phyloP scores from a whole-genome alignment of 1,140 invertebrate species.

The Anthonomus grandis region DNA sequence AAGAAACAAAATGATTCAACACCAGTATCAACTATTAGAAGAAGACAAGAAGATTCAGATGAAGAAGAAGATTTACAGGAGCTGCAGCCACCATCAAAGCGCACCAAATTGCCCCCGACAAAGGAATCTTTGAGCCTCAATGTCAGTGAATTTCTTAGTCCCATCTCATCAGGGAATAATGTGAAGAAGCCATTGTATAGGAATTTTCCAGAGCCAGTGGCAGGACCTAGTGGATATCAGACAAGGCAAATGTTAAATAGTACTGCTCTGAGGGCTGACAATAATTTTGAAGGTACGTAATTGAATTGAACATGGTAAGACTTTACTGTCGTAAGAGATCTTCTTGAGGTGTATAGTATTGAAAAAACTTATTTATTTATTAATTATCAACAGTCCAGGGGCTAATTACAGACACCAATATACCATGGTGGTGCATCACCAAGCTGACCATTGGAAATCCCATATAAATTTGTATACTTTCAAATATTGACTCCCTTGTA shows the following conservation, averaged over 20 bases:
- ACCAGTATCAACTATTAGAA: slow-evolving; percentile 31
- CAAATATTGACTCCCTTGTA: too few species aligned
- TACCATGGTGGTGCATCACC: too few species aligned
- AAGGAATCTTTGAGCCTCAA: slow-evolving; percentile 26
- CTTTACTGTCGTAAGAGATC: too few species aligned
- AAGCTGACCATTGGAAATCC: too few species aligned
- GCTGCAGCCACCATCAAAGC: slow-evolving; percentile 51
- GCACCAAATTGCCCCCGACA: slow-evolving; percentile 38
- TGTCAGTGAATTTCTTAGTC: slow-evolving; percentile 16
- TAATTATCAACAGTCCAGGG: too few species aligned
- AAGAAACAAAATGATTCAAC: slow-evolving; percentile 44
- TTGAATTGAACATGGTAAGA: slow-evolving; percentile 2
- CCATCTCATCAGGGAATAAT: slow-evolving; percentile 15
- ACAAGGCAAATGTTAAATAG: slow-evolving; percentile 32
- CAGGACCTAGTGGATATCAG: slow-evolving; percentile 39
- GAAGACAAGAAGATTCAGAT: slow-evolving; percentile 51
- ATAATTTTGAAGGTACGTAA: slow-evolving; percentile 13
- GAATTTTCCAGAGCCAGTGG: slow-evolving; percentile 36
- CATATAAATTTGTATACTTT: too few species aligned
- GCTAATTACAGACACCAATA: too few species aligned
- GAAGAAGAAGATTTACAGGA: slow-evolving; percentile 44
- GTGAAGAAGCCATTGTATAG: slow-evolving; percentile 15
- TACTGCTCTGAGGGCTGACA: slow-evolving; percentile 11
- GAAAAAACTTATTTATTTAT: too few species aligned
- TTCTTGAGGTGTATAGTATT: too few species aligned